Evolutionary conservation across 2,888 invertebrate species (phyloP), one percentile per base, ranked within the genome.

Genomic region (Pantelozetes paolii): DNA sequence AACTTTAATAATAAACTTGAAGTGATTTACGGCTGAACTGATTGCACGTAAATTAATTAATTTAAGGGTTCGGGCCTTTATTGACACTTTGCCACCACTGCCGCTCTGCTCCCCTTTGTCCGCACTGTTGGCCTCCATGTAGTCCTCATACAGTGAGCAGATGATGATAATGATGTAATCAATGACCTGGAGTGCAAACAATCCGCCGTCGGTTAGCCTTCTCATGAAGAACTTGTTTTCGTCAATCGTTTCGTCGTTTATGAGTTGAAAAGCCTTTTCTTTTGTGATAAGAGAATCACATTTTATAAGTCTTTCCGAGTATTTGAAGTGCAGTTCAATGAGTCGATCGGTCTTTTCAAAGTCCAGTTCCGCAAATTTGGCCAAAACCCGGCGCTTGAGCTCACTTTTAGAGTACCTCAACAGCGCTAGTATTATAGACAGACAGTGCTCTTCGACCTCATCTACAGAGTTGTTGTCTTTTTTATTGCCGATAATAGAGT

Each of bases 321-420:
- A 99, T 82, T 97, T 96, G 81, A 98, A 93, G 84, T 99, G 97
- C 76, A 99, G 84, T 82, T 99, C 99, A 81, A 99, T 85, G 59
- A 99, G 85, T 76, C 99, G 85, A 83, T 99, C 99, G 0, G 99
- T 94, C 84, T 83, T 77, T 18, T 73, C 72, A n/a, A 76, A 67
- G 50, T 99, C 98, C 81, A 96, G 96, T 84, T 99, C 99, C 0
- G 90, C 90, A 82, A 99, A 99, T 85, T 99, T 99, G 78, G 90
- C 90, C 20, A 99, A 84, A 72, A 99, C 84, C 75, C 99, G 85
- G 81, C 94, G 48, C 8, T 36, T 50, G 5, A 71, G 45, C 26
- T 88, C 77, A 98, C 83, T 89, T 98, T 91, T 45, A 93, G 89
- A 79, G 98, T 91, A 76, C 30, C 42, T 73, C 42, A 76, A 32